Evolutionary conservation across 2,888 invertebrate species (phyloP).

Genomic region (Congeria kusceri): DNA sequence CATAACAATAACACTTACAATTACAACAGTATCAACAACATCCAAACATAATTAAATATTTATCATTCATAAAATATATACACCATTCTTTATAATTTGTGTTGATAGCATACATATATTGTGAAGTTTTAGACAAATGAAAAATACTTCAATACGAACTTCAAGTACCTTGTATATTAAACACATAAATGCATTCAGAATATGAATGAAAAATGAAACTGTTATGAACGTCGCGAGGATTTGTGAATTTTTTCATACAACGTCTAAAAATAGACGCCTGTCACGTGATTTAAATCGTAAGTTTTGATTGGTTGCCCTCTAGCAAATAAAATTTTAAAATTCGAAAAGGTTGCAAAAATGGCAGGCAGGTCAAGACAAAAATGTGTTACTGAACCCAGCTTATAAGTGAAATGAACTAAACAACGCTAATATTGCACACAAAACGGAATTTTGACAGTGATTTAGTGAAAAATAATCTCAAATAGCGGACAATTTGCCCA

Average conservation of each 20-base stretch:
- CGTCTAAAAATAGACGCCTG: neutral
- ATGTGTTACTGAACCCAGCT: neutral
- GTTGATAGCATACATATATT: too few species aligned
- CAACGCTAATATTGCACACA: slow-evolving; percentile 1
- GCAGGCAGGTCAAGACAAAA: neutral
- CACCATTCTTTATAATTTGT: too few species aligned
- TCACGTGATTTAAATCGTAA: slow-evolving; percentile 34
- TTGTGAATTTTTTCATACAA: neutral
- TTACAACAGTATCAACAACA: too few species aligned
- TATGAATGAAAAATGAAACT: slow-evolving; percentile 2
- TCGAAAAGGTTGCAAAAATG: neutral
- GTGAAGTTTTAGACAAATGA: too few species aligned
- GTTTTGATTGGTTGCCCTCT: slow-evolving; percentile 40
- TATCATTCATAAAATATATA: too few species aligned
- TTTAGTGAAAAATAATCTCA: neutral
- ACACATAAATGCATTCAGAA: slow-evolving; percentile 2
- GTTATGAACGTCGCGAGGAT: slow-evolving; percentile 1
- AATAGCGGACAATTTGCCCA: neutral
- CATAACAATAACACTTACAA: too few species aligned
- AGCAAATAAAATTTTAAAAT: neutral
- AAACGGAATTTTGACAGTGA: neutral
- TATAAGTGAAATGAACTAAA: neutral
- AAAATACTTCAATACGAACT: too few species aligned
- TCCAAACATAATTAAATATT: too few species aligned
- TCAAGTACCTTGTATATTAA: neutral